These are phyloP conservation scores for Eira barbara DNA, from an alignment of 2,113 vertebrate species.

Conservation along the genomic window DNA sequence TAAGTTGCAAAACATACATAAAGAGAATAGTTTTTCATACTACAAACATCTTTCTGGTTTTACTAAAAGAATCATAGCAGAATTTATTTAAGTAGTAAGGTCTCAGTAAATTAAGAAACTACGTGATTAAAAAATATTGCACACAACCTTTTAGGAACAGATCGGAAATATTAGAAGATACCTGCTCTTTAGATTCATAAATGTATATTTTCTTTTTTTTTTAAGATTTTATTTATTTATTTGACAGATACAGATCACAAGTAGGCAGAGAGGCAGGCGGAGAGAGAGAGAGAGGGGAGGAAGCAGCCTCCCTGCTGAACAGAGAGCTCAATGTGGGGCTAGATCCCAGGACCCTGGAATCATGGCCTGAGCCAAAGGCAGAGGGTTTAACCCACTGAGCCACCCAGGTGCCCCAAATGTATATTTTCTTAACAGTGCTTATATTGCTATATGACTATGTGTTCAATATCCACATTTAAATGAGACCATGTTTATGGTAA, in stretches of 20 bases:
- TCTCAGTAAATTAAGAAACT: slow-evolving; percentile 5
- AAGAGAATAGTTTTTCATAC: neutral
- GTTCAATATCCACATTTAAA: neutral
- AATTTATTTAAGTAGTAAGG: neutral
- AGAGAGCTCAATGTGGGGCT: too few species aligned
- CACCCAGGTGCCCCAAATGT: neutral
- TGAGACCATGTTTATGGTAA: neutral
- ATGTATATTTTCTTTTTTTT: neutral
- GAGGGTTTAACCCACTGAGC: too few species aligned
- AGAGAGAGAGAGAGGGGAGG: too few species aligned
- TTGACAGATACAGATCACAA: too few species aligned
- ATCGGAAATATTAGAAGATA: slow-evolving; percentile 26
- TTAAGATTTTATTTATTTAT: too few species aligned
- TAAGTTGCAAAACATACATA: neutral
- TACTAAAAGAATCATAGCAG: neutral
- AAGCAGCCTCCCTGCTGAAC: too few species aligned
- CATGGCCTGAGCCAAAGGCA: too few species aligned
- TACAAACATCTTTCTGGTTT: neutral
- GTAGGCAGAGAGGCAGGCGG: too few species aligned
- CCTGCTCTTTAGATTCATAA: neutral
- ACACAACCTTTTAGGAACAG: neutral
- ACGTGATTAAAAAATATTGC: neutral
- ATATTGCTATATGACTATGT: neutral
- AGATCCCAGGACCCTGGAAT: too few species aligned
- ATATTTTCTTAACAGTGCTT: neutral